A percentile compares a stretch with the other conserved stretches of the same genome.
phyloP scores from a whole-genome alignment of 2,888 invertebrate species.

The Notocelia uddmanniana region DNA sequence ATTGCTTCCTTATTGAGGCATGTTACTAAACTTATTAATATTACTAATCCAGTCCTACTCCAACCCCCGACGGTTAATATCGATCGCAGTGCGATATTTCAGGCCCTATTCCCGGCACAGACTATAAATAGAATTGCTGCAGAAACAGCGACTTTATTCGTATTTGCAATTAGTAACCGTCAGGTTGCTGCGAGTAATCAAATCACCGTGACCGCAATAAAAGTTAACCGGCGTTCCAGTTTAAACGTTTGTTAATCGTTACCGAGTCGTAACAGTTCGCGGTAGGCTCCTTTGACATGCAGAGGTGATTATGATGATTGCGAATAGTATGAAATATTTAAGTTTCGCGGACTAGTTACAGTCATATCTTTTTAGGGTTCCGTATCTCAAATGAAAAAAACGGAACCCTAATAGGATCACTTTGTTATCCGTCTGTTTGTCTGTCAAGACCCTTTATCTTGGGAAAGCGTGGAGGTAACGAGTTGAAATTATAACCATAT shows the following conservation, averaged over 20 bases:
- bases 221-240: neutral
- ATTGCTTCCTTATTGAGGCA: neutral
- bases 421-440: too few relatives aligned
- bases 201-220: conserved; percentile 25
- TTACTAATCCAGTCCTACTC: neutral
- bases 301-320: neutral
- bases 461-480: too few relatives aligned
- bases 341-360: too few relatives aligned
- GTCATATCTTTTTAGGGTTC: too few relatives aligned
- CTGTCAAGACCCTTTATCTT: too few relatives aligned
- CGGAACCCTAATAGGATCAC: too few relatives aligned
- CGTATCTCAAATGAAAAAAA: too few relatives aligned
- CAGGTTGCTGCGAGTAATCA: conserved; percentile 8
- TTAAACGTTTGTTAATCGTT: conserved; percentile 10
- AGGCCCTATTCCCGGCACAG: neutral
- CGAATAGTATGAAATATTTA: too few relatives aligned
- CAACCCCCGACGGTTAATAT: neutral
- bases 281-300: neutral
- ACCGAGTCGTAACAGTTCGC: too few relatives aligned
- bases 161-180: neutral
- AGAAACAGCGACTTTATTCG: neutral
- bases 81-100: neutral
- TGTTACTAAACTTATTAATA: neutral
- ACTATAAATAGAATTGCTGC: conserved; percentile 14
- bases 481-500: too few relatives aligned